phyloP scores from a whole-genome alignment of 2,113 vertebrate species.

The Pteropus alecto region DNA sequence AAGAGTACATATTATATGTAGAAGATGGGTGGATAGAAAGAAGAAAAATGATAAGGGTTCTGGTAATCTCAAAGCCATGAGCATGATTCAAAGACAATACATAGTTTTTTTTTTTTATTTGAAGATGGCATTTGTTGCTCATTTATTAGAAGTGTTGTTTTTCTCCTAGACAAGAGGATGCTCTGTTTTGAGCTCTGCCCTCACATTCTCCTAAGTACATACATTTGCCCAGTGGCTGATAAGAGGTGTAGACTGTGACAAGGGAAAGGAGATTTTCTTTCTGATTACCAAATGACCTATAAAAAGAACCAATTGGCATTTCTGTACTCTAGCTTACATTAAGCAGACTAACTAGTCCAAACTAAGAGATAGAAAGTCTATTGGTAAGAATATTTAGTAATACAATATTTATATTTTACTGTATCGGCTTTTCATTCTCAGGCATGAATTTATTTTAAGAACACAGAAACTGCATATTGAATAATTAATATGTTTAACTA shows the following conservation, averaged over 20 bases:
- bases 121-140: not conserved
- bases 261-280: not conserved
- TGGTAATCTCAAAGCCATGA: not conserved
- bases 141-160: conserved; percentile 37
- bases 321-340: not conserved
- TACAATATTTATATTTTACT: conserved; percentile 31
- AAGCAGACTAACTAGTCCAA: not conserved
- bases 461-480: not conserved
- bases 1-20: not conserved
- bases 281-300: not conserved
- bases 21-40: not conserved
- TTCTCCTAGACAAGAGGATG: not conserved
- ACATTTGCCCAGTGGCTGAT: not conserved
- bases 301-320: conserved; percentile 16
- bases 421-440: not conserved
- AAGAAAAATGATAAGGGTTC: not conserved
- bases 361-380: not conserved
- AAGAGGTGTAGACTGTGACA: not conserved
- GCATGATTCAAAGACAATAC: not conserved
- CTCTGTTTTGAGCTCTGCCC: not conserved
- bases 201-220: not conserved
- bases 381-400: conserved; percentile 1
- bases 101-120: not conserved
- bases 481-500: conserved; percentile 15
- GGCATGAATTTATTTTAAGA: conserved; percentile 31